Evolutionary conservation across 2,888 invertebrate genomes (phyloP).

Genomic region (Brachyptera putata): DNA sequence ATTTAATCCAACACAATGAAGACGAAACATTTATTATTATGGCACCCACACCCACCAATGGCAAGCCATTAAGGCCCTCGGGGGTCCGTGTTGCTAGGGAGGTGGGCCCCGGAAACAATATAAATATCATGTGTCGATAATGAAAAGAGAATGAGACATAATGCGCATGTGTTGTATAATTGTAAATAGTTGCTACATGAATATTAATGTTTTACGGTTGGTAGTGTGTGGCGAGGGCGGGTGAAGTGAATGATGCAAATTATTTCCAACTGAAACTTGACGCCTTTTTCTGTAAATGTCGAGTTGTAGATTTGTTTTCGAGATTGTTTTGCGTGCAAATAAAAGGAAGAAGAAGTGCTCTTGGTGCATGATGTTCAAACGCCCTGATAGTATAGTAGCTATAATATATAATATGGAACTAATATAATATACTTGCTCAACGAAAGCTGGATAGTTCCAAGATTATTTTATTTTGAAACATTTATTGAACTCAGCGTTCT

Average conservation of each 20-base stretch:
- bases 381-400: too few species aligned
- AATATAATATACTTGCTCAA: too few species aligned
- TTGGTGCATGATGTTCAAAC: too few species aligned
- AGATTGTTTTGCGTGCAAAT: too few species aligned
- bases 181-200: background rate
- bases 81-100: background rate
- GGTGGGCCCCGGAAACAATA: conserved; percentile 12
- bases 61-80: background rate
- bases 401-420: too few species aligned
- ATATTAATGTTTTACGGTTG: conserved; percentile 6
- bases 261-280: conserved; percentile 4
- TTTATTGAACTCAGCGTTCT: too few species aligned
- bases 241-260: background rate
- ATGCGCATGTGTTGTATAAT: background rate
- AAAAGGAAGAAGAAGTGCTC: too few species aligned
- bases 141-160: conserved; percentile 17
- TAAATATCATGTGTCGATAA: conserved; percentile 5
- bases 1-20: background rate
- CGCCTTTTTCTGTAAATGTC: background rate
- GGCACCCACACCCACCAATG: conserved; percentile 4
- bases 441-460: too few species aligned
- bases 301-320: too few species aligned
- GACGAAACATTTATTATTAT: background rate
- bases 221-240: conserved; percentile 6
- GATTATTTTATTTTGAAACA: too few species aligned